A percentile compares a stretch with the other conserved stretches of the same genome.
phyloP scores from a whole-genome alignment of 2,888 invertebrate genomes.

The Nemapogon koenigi region DNA sequence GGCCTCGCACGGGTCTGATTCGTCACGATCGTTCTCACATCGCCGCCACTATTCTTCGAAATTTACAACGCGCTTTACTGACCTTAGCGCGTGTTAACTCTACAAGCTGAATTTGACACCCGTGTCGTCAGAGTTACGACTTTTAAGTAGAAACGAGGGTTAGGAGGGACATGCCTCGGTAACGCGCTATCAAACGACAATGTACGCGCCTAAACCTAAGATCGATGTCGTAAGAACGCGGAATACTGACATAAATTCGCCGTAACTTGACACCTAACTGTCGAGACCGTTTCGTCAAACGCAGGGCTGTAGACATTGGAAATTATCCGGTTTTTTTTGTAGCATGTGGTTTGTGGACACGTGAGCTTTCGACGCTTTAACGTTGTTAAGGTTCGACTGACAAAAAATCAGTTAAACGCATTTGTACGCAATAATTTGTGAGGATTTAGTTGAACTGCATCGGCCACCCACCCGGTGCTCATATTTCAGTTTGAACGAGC shows the following conservation, averaged over 20 bases:
- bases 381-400: conserved; percentile 22
- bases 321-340: no score
- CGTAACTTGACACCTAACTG: conserved; percentile 28
- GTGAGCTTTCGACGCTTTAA: conserved; percentile 4
- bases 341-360: neutral
- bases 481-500: conserved; percentile 62
- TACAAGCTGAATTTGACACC: no score
- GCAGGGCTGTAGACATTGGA: no score
- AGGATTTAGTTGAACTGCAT: conserved; percentile 46
- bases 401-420: conserved; percentile 49
- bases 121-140: no score
- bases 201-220: conserved; percentile 3
- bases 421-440: conserved; percentile 52
- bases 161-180: no score
- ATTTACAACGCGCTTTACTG: no score
- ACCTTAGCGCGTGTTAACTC: no score
- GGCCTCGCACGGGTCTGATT: conserved; percentile 12
- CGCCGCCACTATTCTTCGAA: no score
- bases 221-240: conserved; percentile 4
- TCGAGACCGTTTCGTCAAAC: no score
- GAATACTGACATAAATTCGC: conserved; percentile 10
- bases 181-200: conserved; percentile 4
- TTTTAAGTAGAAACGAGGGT: no score
- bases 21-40: conserved; percentile 17
- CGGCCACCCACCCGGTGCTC: conserved; percentile 59